A percentile compares a stretch with the other conserved stretches of the same genome.
These are phyloP conservation scores for Linyphia triangularis DNA, from an alignment of 2,888 invertebrate species.

Conservation along the genomic window DNA sequence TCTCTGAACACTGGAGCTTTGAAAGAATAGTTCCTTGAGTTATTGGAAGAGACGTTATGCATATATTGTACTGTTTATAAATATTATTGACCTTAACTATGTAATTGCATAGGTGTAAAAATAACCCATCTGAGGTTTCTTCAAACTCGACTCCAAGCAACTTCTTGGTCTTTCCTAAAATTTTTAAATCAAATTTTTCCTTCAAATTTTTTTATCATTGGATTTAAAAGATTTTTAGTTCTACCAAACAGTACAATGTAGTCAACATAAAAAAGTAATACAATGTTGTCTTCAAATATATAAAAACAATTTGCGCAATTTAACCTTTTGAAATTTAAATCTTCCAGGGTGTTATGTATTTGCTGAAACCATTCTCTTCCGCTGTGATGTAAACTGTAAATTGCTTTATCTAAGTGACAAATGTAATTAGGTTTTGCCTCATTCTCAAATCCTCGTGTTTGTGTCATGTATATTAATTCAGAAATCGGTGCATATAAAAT, in stretches of 20 bases:
- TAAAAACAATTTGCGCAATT: constrained; percentile 8
- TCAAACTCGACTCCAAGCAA: constrained; percentile 16
- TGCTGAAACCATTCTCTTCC: too few relatives aligned
- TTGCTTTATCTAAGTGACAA: neutral
- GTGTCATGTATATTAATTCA: constrained; percentile 3
- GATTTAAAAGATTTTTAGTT: neutral
- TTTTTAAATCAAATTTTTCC: neutral
- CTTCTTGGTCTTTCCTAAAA: neutral
- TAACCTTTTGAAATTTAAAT: constrained; percentile 1
- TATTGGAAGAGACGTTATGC: too few relatives aligned
- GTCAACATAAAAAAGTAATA: constrained; percentile 1
- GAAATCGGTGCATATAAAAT: too few relatives aligned
- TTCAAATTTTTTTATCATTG: too few relatives aligned
- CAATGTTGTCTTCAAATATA: neutral
- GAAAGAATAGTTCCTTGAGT: too few relatives aligned
- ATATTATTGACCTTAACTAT: neutral
- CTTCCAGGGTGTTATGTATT: too few relatives aligned
- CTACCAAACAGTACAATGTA: neutral
- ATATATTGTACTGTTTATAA: too few relatives aligned
- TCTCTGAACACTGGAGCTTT: too few relatives aligned
- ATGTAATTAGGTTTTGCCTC: too few relatives aligned
- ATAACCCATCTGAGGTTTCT: neutral
- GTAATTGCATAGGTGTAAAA: neutral
- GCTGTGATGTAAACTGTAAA: too few relatives aligned
- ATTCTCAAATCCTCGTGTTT: neutral